Base-by-base conservation (phyloP, 2,888 invertebrate species). In the Leucophenga montana region DNA sequence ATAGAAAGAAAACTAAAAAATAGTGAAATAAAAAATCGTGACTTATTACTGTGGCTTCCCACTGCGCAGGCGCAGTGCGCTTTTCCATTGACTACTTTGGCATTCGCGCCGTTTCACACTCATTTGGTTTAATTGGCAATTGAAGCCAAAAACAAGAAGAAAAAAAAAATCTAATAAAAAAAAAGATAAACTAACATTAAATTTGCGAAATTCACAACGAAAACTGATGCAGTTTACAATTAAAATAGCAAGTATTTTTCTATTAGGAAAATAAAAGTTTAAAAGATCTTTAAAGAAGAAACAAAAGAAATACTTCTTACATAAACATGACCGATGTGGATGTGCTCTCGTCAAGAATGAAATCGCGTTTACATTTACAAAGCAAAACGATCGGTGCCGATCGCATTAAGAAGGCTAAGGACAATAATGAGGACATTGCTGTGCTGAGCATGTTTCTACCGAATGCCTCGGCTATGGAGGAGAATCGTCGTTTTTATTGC, bases 401-500 rank as follows among this genome's bases (percentile, higher is more conserved):
- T 16, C 91, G 95, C 86, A 95, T 95, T 84, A 91, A 92, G 79
- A 91, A 92, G 85, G 95, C 95, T 73, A 92, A 93, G 89, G 94
- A 95, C 82, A 93, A 93, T 86, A 95, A 95, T 89, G 95, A 96
- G 89, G 96, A 96, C 90, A 93, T 96, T 73, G 96, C 96, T 67
- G 93, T 96, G 80, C 90, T 96, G 80, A 95, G 95, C 76, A 95
- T 95, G 93, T 94, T 96, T 85, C 90, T 95, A 73, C 93, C 95
- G 59, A 91, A 91, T 73, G 86, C 88, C 68, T 91, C 91, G 80
- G 91, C 92, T 48, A 91, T 91, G 62, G 91, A 91, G 82, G 92
- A 92, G 83, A 93, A 93, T 85, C 94, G 93, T 86, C 92, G 93
- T 83, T 96, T 96, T 89, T 91, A 92, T 87, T 96, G 96, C 90